Conservation (phyloP, 2,888 invertebrate species). For the Tetragonisca angustula region DNA sequence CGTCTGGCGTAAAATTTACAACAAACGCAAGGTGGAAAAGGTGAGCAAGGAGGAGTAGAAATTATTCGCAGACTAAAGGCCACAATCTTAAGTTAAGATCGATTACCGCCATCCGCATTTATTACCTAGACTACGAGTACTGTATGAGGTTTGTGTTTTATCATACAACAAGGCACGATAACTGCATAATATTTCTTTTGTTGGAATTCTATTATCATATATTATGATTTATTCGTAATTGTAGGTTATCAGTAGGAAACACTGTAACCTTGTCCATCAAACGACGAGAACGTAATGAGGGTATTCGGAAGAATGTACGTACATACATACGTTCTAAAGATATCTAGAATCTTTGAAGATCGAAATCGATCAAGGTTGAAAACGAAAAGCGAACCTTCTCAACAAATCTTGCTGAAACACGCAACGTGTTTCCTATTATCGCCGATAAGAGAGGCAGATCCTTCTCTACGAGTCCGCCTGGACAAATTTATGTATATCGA, state of each 20-base stretch:
- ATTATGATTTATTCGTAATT: too few species aligned
- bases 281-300: background rate
- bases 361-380: background rate
- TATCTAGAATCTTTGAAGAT: background rate
- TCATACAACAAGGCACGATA: too few species aligned
- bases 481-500: constrained; percentile 4
- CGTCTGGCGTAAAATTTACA: background rate
- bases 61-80: too few species aligned
- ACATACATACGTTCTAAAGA: background rate
- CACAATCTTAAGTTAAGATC: too few species aligned
- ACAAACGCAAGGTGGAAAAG: too few species aligned
- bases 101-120: too few species aligned
- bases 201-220: too few species aligned
- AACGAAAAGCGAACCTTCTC: background rate
- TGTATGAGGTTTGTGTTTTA: too few species aligned
- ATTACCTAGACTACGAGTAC: too few species aligned
- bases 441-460: constrained; percentile 18
- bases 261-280: background rate
- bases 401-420: background rate
- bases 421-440: constrained; percentile 1
- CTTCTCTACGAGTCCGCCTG: background rate
- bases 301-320: background rate
- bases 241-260: too few species aligned
- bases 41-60: too few species aligned
- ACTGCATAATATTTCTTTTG: too few species aligned